phyloP scores from a whole-genome alignment of 2,888 invertebrate species.

The Idaea straminata region DNA sequence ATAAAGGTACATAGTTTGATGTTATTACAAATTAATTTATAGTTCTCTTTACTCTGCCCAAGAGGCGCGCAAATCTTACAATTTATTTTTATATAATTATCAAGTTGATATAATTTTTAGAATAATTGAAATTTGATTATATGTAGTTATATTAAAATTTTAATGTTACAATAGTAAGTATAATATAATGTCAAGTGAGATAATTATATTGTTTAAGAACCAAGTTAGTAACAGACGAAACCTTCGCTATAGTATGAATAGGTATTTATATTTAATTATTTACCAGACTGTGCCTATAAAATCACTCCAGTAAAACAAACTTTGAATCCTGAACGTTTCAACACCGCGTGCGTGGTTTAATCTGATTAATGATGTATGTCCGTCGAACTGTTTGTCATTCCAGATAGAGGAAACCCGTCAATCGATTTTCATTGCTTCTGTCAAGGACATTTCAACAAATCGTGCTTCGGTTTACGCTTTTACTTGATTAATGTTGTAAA shows the following conservation, averaged over 20 bases:
- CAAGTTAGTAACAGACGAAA: too few relatives aligned
- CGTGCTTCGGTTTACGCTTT: not conserved
- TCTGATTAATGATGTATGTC: slow-evolving; percentile 27
- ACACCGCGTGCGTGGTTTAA: slow-evolving; percentile 23
- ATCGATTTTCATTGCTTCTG: not conserved
- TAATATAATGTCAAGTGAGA: too few relatives aligned
- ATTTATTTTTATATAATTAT: too few relatives aligned
- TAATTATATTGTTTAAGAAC: too few relatives aligned
- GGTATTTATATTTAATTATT: not conserved
- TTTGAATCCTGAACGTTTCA: slow-evolving; percentile 13
- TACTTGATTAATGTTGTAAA: not conserved
- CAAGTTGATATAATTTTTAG: too few relatives aligned
- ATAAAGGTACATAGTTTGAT: too few relatives aligned
- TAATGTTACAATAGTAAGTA: too few relatives aligned
- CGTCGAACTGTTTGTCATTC: slow-evolving; percentile 17
- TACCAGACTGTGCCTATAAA: not conserved
- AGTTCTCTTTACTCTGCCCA: too few relatives aligned
- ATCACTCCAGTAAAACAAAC: not conserved
- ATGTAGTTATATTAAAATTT: too few relatives aligned
- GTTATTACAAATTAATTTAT: too few relatives aligned
- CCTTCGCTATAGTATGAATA: not conserved
- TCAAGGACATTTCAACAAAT: not conserved
- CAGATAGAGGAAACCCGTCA: slow-evolving; percentile 1
- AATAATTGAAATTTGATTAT: too few relatives aligned
- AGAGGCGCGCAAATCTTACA: too few relatives aligned